Evolutionary conservation across 1,140 invertebrate genomes (phyloP), one percentile per base, ranked within the genome.

Genomic region (Pachypeltis micranthus): DNA sequence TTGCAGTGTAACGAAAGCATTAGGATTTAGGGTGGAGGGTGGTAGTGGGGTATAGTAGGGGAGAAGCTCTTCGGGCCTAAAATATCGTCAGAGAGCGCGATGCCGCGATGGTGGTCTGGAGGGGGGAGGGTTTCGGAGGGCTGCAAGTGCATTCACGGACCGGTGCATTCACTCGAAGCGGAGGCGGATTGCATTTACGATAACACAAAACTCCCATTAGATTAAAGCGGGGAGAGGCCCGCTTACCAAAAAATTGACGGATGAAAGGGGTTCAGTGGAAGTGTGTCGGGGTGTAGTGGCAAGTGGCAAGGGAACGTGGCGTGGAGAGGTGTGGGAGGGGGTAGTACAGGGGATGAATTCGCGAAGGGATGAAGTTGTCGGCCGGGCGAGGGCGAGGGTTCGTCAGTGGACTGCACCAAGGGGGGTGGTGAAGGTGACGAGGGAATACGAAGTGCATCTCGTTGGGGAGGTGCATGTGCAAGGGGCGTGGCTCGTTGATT

Each of bases 401-500:
- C n/a, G n/a, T n/a, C n/a, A n/a, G n/a, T n/a, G n/a, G n/a, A n/a
- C n/a, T n/a, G n/a, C n/a, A n/a, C n/a, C n/a, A n/a, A n/a, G n/a
- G n/a, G n/a, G 7, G 7, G 34, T 2, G 24, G 19, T 21, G 19
- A 0, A 54, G 54, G 54, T 29, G 62, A 54, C 19, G 16, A 7
- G 51, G 47, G 54, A n/a, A 21, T 29, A 16, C 10, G 54, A 31
- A 31, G 24, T 62, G 61, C 47, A 61, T 28, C 47, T n/a, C n/a
- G n/a, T n/a, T 21, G 47, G 47, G 47, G 47, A 51, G 47, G 59
- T 63, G 62, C 62, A 63, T 63, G 62, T 63, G 62, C 62, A 63
- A 54, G 39, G 62, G 62, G 62, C 62, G 62, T 63, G 62, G 56
- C 28, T 21, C 24, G 14, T 51, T 51, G 47, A 51, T 51, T 51